Conservation (phyloP, 2,888 invertebrate genomes). For the Ceriagrion tenellum region DNA sequence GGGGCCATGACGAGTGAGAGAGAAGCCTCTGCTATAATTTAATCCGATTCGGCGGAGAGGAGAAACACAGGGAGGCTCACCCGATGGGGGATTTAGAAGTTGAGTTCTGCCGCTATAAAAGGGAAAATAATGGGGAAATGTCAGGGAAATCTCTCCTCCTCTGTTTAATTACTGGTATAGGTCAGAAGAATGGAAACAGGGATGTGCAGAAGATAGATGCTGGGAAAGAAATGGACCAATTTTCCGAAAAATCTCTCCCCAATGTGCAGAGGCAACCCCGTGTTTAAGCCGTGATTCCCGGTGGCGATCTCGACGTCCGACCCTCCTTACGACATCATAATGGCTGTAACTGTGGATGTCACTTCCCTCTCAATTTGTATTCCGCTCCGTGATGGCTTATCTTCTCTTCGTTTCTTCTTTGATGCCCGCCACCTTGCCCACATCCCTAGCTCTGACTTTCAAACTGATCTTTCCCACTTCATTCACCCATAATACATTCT, state of each 20-base stretch:
- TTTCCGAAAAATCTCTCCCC: background rate
- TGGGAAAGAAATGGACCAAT: background rate
- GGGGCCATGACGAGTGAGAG: too few species aligned
- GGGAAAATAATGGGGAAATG: background rate
- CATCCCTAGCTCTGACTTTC: too few species aligned
- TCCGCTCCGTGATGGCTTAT: too few species aligned
- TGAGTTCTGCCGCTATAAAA: background rate
- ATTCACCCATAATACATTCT: too few species aligned
- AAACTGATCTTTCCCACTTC: too few species aligned
- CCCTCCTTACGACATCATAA: too few species aligned
- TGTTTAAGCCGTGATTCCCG: conserved; percentile 19
- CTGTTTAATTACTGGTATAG: background rate
- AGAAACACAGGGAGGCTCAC: background rate
- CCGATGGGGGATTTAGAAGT: background rate
- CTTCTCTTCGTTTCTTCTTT: too few species aligned
- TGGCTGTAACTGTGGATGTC: too few species aligned
- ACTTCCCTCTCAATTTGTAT: too few species aligned
- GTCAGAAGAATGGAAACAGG: background rate
- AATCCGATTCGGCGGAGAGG: background rate
- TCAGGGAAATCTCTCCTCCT: too few species aligned
- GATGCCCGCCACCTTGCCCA: too few species aligned
- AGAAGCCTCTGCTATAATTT: background rate
- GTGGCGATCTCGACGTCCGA: too few species aligned
- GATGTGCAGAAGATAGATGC: background rate
- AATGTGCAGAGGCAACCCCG: background rate